phyloP scores from a whole-genome alignment of 2,888 invertebrate species.

The Nebria brevicollis region DNA sequence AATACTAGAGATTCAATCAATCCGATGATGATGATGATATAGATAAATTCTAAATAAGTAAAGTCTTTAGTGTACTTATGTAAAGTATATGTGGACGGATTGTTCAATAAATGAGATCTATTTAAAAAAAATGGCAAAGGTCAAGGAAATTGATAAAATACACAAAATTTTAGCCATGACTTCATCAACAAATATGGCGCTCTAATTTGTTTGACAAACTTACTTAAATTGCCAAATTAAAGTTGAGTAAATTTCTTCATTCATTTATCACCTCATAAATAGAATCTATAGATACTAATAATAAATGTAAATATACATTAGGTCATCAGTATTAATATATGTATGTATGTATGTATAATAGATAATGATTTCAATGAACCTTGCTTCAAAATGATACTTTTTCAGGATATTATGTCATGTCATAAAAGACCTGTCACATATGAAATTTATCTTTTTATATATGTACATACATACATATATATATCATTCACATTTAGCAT shows the following conservation, averaged over 20 bases:
- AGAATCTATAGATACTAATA: too few species aligned
- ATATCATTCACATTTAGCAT: too few species aligned
- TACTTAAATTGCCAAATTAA: background rate
- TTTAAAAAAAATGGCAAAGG: conserved; percentile 34
- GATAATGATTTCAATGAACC: too few species aligned
- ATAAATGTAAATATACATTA: background rate
- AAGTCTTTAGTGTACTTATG: too few species aligned
- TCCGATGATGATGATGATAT: background rate
- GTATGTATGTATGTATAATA: too few species aligned
- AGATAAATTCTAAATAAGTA: background rate
- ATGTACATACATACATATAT: too few species aligned
- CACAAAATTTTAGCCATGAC: conserved; percentile 39
- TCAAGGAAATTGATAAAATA: conserved; percentile 37
- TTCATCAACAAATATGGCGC: conserved; percentile 40
- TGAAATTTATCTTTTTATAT: too few species aligned
- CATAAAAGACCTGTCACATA: too few species aligned
- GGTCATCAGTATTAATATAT: background rate
- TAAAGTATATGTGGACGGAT: too few species aligned
- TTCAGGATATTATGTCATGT: too few species aligned
- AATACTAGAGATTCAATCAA: background rate
- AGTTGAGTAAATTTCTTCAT: background rate
- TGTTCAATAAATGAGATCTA: background rate
- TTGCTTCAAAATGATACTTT: too few species aligned
- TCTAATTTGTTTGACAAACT: conserved; percentile 11
- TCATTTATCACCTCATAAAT: too few species aligned